Evolutionary conservation across 2,797 vertebrate genomes (phyloP).

Genomic region (Enteromius fasciolatus): DNA sequence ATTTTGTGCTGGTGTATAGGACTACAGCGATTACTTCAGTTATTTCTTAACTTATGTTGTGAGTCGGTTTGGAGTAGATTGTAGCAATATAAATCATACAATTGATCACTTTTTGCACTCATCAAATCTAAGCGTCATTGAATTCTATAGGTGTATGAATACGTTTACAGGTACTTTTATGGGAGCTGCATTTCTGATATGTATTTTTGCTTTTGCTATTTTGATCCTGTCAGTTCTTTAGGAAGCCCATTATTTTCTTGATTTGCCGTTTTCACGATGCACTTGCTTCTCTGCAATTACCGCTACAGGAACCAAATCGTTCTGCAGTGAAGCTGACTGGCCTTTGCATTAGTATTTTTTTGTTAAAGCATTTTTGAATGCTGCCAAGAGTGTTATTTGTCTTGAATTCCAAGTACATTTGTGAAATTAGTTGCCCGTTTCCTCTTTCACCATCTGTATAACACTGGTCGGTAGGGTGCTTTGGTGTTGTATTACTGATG

Average conservation of each 20-base stretch:
- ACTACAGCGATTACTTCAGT: not conserved
- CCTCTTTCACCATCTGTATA: constrained; percentile 2
- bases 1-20: not conserved
- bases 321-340: not conserved
- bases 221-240: not conserved
- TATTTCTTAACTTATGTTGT: not conserved
- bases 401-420: not conserved
- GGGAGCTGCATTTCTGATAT: not conserved
- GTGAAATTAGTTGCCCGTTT: constrained; percentile 15
- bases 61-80: no score
- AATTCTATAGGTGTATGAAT: not conserved
- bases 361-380: not conserved
- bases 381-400: constrained; percentile 1
- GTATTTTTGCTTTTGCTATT: not conserved
- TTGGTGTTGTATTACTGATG: constrained; percentile 20
- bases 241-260: not conserved
- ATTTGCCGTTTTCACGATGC: not conserved
- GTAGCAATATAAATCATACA: not conserved
- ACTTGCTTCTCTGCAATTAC: not conserved
- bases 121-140: not conserved
- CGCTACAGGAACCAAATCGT: no score
- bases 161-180: not conserved
- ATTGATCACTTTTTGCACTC: not conserved
- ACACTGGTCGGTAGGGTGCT: not conserved
- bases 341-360: constrained; percentile 11